Conservation (phyloP, 1,140 invertebrate species). For the Whitmania pigra region DNA sequence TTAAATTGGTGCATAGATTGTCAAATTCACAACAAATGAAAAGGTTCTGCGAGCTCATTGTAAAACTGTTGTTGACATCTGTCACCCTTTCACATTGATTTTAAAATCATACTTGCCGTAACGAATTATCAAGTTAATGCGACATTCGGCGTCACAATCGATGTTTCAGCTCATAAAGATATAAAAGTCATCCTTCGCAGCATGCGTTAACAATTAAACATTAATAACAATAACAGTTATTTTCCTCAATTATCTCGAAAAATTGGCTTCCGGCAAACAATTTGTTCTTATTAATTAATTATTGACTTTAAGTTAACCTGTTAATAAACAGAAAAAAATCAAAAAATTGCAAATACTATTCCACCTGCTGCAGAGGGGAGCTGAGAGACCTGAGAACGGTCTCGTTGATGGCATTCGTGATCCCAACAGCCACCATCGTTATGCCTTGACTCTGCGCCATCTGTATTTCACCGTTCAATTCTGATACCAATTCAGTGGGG, state of each 20-base stretch:
- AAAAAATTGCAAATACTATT: background rate
- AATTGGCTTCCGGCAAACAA: background rate
- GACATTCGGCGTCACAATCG: background rate
- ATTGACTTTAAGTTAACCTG: background rate
- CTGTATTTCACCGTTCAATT: background rate
- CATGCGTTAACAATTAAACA: too few relatives aligned
- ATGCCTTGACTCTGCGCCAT: background rate
- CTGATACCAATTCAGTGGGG: background rate
- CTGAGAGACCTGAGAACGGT: background rate
- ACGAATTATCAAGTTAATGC: background rate
- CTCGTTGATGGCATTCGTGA: conserved; percentile 10
- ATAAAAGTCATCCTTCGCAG: background rate
- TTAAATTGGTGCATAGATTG: too few relatives aligned
- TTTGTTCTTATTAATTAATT: conserved; percentile 3
- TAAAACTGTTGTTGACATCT: too few relatives aligned
- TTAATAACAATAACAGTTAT: too few relatives aligned
- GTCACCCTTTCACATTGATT: too few relatives aligned
- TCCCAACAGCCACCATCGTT: conserved; percentile 9
- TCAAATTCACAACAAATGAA: too few relatives aligned
- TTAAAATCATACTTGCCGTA: too few relatives aligned
- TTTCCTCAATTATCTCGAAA: too few relatives aligned
- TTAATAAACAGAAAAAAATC: background rate
- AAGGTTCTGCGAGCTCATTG: too few relatives aligned
- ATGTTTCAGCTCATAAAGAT: background rate
- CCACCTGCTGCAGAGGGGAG: background rate